Evolutionary conservation across 2,797 vertebrate genomes (phyloP), one percentile per base, ranked within the genome.

Genomic region (Neosilurus hyrtlii): DNA sequence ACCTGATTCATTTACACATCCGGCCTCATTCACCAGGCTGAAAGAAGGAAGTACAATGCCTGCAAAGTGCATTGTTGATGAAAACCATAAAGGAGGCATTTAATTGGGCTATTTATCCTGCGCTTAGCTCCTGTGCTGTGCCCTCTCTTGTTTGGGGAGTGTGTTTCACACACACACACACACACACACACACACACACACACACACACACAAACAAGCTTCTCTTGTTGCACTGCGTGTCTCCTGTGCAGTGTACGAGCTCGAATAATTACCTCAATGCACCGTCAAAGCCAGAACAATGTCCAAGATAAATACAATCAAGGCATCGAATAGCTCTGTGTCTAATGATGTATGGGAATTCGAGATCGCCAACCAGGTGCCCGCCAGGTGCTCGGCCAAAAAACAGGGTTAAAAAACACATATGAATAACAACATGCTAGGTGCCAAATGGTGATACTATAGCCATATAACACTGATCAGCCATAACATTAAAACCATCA

Each of bases 221-320:
- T 92, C 92, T 94, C 92, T 89, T 91, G 87, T 92, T 93, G 90
- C 91, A 91, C 37, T 85, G 88, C 89, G 90, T 92, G 90, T 93
- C 92, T 93, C 89, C 92, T 92, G 82, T 88, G 90, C 87, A 93
- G 88, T 90, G 91, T 88, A 75, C 87, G 24, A 80, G 88, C 87
- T 84, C 18, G 84, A 92, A 90, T 94, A 93, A 94, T 95, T 93
- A 93, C 90, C 83, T 87, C 93, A 92, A 92, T 92, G 92, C 89
- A 86, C 89, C 93, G 94, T 94, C 93, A 94, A 94, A 94, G 93
- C 91, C 82, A 76, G 89, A 93, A 91, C 91, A 89, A 93, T 90
- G 92, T 93, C 93, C 93, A 93, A 94, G 89, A 92, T 91, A 95
- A 94, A 94, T 91, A 92, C 86, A 89, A 90, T 82, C 56, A 84